Evolutionary conservation across 2,888 invertebrate genomes (phyloP).

Genomic region (Pheosia tremula): DNA sequence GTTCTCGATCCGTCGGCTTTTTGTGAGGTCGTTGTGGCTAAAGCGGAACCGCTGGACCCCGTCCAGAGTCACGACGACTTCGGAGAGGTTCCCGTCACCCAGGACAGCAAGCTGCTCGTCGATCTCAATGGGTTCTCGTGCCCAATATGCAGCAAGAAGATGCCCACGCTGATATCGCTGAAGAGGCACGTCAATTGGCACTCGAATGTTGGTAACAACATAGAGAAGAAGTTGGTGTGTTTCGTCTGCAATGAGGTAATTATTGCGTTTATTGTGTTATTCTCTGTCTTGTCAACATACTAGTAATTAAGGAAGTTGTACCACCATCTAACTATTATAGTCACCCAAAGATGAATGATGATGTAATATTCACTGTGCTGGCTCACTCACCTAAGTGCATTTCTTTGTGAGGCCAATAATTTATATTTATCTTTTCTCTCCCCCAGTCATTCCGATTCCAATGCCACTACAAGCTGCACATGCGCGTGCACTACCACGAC

Average conservation of each 20-base stretch:
- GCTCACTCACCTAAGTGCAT: too few species aligned
- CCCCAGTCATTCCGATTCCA: slow-evolving; percentile 73
- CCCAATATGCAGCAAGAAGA: slow-evolving; percentile 73
- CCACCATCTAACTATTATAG: too few species aligned
- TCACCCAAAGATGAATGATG: too few species aligned
- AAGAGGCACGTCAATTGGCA: slow-evolving; percentile 80
- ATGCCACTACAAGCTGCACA: slow-evolving; percentile 75
- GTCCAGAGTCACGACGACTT: slow-evolving; percentile 81
- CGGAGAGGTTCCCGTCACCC: slow-evolving; percentile 63
- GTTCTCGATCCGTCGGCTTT: slow-evolving; percentile 74
- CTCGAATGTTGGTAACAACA: slow-evolving; percentile 65
- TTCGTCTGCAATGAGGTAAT: slow-evolving; percentile 76
- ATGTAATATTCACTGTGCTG: too few species aligned
- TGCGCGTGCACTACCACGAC: slow-evolving; percentile 74
- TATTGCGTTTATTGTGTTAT: not conserved
- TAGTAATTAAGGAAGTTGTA: too few species aligned
- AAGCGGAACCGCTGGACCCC: slow-evolving; percentile 79
- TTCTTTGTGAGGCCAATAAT: too few species aligned
- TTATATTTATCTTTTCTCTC: slow-evolving; percentile 31
- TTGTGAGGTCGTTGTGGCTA: slow-evolving; percentile 84
- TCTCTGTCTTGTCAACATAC: too few species aligned
- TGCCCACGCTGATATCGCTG: slow-evolving; percentile 72
- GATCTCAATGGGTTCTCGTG: slow-evolving; percentile 72
- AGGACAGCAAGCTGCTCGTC: slow-evolving; percentile 43
- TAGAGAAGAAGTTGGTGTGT: slow-evolving; percentile 70